These are phyloP conservation scores for Drosophila mimetica DNA, from an alignment of 2,888 invertebrate species.

Conservation along the genomic window DNA sequence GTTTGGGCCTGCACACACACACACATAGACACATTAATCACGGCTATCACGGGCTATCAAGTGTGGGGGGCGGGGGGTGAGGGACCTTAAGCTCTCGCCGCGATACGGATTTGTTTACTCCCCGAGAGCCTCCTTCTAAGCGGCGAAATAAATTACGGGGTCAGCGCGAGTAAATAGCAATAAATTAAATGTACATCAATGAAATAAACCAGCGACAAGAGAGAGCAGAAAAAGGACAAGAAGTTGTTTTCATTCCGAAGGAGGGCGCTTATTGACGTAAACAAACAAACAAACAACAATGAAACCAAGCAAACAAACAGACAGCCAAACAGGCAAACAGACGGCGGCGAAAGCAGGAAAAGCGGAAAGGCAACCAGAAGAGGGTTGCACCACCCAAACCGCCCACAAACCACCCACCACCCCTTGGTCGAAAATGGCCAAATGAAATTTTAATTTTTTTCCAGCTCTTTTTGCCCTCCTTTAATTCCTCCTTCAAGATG, in stretches of 20 bases:
- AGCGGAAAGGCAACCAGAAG: conserved; percentile 5
- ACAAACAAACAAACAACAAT: conserved; percentile 75
- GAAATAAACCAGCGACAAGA: conserved; percentile 33
- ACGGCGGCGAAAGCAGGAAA: conserved; percentile 7
- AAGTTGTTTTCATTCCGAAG: conserved; percentile 65
- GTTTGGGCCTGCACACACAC: too few relatives aligned
- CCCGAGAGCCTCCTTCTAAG: not conserved
- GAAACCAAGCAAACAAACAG: conserved; percentile 76
- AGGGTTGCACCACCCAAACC: conserved; percentile 16
- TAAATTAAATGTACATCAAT: conserved; percentile 77
- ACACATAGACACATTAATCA: conserved; percentile 73
- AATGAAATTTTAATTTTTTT: conserved; percentile 72
- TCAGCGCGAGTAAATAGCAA: conserved; percentile 63
- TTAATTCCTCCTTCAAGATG: conserved; percentile 51
- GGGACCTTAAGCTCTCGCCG: conserved; percentile 7
- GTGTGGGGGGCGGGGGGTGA: not conserved
- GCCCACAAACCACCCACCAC: not conserved
- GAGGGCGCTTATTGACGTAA: conserved; percentile 62
- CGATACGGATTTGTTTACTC: conserved; percentile 19
- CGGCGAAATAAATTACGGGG: conserved; percentile 65
- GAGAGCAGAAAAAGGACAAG: conserved; percentile 49
- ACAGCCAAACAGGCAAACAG: conserved; percentile 68
- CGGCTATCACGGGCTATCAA: not conserved
- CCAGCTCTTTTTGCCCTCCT: conserved; percentile 26
- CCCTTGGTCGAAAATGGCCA: conserved; percentile 34